phyloP scores from a whole-genome alignment of 2,113 vertebrate species.

The Tonatia bakeri region DNA sequence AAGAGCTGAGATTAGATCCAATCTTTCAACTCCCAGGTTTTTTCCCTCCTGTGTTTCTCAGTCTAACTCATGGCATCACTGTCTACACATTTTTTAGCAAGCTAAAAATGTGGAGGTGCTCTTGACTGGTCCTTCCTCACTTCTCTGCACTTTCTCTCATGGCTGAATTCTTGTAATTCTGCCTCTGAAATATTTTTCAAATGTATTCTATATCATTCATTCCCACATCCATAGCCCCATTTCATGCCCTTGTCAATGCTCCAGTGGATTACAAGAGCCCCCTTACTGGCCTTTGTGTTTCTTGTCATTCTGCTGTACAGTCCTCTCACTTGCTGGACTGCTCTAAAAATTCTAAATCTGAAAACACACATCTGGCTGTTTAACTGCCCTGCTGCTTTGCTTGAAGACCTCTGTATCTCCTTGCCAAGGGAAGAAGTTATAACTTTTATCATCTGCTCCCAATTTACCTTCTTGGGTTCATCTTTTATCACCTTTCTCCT shows the following conservation, averaged over 20 bases:
- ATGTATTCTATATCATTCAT: not conserved
- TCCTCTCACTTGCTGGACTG: not conserved
- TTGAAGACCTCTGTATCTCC: not conserved
- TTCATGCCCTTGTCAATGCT: not conserved
- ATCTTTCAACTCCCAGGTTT: not conserved
- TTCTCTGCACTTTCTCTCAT: not conserved
- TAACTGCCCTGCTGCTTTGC: not conserved
- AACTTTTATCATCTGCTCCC: not conserved
- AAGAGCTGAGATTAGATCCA: not conserved
- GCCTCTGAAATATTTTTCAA: not conserved
- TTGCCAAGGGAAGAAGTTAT: not conserved
- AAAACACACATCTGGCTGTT: not conserved
- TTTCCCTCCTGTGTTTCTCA: not conserved
- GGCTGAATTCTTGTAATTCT: not conserved
- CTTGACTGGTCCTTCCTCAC: not conserved
- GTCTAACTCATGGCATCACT: not conserved
- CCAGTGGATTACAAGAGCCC: not conserved
- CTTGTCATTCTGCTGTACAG: not conserved
- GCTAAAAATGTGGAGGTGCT: not conserved
- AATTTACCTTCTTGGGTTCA: not conserved
- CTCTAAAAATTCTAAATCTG: not conserved
- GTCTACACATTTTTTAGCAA: not conserved
- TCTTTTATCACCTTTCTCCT: not conserved
- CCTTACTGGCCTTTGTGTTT: not conserved
- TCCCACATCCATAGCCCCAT: not conserved